These are phyloP conservation scores for Drosophila nigromelanica DNA, from an alignment of 1,140 invertebrate genomes.

Conservation along the genomic window DNA sequence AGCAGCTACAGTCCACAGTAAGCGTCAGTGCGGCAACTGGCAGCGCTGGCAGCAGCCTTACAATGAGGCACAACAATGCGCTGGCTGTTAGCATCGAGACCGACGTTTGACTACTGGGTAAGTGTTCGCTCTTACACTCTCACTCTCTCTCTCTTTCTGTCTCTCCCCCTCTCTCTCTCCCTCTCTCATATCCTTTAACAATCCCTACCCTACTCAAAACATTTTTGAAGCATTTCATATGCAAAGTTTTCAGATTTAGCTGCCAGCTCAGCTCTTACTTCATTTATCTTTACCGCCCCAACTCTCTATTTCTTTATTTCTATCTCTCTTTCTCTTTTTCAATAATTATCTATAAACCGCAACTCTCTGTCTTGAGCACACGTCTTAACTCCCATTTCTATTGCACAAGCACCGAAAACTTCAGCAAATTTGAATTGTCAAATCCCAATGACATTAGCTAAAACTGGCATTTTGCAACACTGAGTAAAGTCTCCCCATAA, in stretches of 20 bases:
- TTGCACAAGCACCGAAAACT: slow-evolving; percentile 32
- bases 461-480: slow-evolving; percentile 3
- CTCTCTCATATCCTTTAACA: neutral
- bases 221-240: slow-evolving; percentile 11
- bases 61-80: slow-evolving; percentile 91
- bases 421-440: neutral
- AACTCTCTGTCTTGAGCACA: slow-evolving; percentile 30
- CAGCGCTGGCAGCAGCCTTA: slow-evolving; percentile 91
- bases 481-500: neutral
- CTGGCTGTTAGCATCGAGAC: slow-evolving; percentile 95
- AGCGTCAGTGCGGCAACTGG: slow-evolving; percentile 83
- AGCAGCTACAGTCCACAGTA: slow-evolving; percentile 62
- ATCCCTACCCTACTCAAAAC: neutral
- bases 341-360: neutral
- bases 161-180: slow-evolving; percentile 5
- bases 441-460: slow-evolving; percentile 11
- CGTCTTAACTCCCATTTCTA: slow-evolving; percentile 33
- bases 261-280: neutral
- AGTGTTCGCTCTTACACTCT: slow-evolving; percentile 70
- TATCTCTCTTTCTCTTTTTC: slow-evolving; percentile 4
- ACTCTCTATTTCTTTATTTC: slow-evolving; percentile 21
- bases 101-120: slow-evolving; percentile 98
- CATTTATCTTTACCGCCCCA: slow-evolving; percentile 7
- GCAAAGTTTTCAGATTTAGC: slow-evolving; percentile 2
- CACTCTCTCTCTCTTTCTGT: neutral